Percentiles rank a stretch among this genome's conserved stretches.
phyloP scores from a whole-genome alignment of 2,888 invertebrate genomes.

The Rhagium mordax region DNA sequence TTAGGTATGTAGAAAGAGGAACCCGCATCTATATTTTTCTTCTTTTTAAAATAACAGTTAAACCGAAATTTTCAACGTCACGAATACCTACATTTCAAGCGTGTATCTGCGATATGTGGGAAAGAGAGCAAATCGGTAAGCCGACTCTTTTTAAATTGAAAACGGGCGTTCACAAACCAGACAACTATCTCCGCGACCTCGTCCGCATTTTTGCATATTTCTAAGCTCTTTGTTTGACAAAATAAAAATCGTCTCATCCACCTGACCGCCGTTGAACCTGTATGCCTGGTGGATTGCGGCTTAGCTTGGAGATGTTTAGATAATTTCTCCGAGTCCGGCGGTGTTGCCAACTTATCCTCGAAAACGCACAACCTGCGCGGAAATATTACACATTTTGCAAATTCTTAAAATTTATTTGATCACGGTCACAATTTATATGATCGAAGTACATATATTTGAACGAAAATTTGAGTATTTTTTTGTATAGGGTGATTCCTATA shows the following conservation, averaged over 20 bases:
- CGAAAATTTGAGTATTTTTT: too few relatives aligned
- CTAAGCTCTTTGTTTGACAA: slow-evolving; percentile 36
- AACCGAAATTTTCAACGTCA: too few relatives aligned
- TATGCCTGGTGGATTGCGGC: slow-evolving; percentile 30
- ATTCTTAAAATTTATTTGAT: too few relatives aligned
- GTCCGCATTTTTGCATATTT: slow-evolving; percentile 38
- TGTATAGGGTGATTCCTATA: too few relatives aligned
- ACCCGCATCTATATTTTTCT: too few relatives aligned
- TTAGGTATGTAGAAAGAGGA: too few relatives aligned
- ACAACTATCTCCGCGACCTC: slow-evolving; percentile 36
- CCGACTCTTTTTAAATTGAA: slow-evolving; percentile 6
- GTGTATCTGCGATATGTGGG: slow-evolving; percentile 1
- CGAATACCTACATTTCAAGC: too few relatives aligned
- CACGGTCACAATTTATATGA: too few relatives aligned
- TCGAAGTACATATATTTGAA: too few relatives aligned
- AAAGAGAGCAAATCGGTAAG: slow-evolving; percentile 20
- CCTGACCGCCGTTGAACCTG: slow-evolving; percentile 41
- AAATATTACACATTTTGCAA: not conserved
- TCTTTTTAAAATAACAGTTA: too few relatives aligned
- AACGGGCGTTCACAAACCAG: slow-evolving; percentile 29
- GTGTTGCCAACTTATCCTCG: slow-evolving; percentile 11
- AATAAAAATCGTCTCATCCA: slow-evolving; percentile 36
- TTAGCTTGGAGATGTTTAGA: slow-evolving; percentile 27
- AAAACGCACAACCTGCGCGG: not conserved
- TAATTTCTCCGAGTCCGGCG: slow-evolving; percentile 27